Conservation (phyloP, 2,888 invertebrate genomes). For the Acronicta leporina region DNA sequence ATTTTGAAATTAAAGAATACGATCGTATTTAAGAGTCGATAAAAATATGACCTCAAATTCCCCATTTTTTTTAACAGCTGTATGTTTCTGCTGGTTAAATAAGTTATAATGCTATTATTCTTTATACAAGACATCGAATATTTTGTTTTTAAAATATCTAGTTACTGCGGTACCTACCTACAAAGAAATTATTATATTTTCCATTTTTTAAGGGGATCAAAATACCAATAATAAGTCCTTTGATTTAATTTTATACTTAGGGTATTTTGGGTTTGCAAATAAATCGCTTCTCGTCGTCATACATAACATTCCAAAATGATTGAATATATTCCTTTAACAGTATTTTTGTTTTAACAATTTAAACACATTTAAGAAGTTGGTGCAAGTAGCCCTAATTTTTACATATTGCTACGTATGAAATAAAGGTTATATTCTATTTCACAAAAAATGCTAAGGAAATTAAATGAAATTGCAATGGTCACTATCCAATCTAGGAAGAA, state of each 20-base stretch:
- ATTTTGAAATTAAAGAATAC: conserved; percentile 50
- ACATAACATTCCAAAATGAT: conserved; percentile 45
- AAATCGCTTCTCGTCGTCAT: conserved; percentile 18
- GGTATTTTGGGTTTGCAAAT: conserved; percentile 19
- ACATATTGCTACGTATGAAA: no score
- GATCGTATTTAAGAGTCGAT: conserved; percentile 54
- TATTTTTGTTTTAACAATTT: conserved; percentile 13
- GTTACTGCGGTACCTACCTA: conserved; percentile 9
- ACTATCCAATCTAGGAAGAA: conserved; percentile 38
- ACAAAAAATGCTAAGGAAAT: no score
- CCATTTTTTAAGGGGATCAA: conserved; percentile 6
- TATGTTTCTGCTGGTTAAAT: conserved; percentile 37
- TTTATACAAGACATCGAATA: conserved; percentile 23
- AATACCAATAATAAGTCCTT: not conserved
- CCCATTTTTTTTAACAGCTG: conserved; percentile 42
- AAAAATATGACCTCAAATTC: conserved; percentile 44
- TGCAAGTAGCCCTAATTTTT: no score
- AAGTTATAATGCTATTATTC: conserved; percentile 27
- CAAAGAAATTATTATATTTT: conserved; percentile 1
- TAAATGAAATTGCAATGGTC: no score
- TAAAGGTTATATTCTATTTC: no score
- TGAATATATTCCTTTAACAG: conserved; percentile 40
- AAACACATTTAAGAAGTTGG: no score
- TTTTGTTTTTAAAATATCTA: conserved; percentile 18
- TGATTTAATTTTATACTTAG: conserved; percentile 10